A percentile compares a stretch with the other conserved stretches of the same genome.
phyloP scores from a whole-genome alignment of 2,113 vertebrate species.

The Petrocephalus microphthalmus region DNA sequence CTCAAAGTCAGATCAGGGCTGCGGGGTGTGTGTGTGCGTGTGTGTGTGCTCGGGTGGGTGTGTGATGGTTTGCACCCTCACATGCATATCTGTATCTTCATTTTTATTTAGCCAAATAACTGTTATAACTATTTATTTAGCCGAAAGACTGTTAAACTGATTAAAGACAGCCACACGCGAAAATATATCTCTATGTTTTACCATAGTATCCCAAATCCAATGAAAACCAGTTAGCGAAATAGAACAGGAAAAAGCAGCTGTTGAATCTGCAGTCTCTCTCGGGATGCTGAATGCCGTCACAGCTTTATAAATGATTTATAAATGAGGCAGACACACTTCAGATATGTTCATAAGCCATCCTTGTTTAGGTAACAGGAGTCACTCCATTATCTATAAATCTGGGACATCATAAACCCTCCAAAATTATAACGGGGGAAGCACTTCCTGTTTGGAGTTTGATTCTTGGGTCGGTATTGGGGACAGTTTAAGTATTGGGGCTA shows the following conservation, averaged over 20 bases:
- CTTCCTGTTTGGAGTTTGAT: neutral
- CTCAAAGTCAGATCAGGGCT: slow-evolving; percentile 13
- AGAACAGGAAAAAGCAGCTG: neutral
- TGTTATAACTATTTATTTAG: too few species aligned
- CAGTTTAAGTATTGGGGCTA: neutral
- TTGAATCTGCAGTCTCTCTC: neutral
- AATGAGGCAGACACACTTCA: neutral
- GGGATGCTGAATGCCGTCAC: neutral
- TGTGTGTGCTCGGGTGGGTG: neutral
- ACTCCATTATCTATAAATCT: neutral
- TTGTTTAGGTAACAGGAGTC: neutral
- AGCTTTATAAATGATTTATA: neutral
- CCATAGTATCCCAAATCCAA: neutral
- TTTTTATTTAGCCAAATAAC: neutral
- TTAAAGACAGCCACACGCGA: neutral
- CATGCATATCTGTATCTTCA: neutral
- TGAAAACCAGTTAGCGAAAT: neutral
- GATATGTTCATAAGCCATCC: neutral
- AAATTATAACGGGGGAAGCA: neutral
- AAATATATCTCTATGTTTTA: neutral
- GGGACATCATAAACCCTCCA: neutral
- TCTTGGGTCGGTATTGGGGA: neutral
- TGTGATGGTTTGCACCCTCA: neutral
- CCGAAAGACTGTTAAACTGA: neutral
- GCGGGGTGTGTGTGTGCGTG: neutral